These are phyloP conservation scores for Leuciscus waleckii DNA, from an alignment of 2,797 vertebrate species.

Conservation along the genomic window DNA sequence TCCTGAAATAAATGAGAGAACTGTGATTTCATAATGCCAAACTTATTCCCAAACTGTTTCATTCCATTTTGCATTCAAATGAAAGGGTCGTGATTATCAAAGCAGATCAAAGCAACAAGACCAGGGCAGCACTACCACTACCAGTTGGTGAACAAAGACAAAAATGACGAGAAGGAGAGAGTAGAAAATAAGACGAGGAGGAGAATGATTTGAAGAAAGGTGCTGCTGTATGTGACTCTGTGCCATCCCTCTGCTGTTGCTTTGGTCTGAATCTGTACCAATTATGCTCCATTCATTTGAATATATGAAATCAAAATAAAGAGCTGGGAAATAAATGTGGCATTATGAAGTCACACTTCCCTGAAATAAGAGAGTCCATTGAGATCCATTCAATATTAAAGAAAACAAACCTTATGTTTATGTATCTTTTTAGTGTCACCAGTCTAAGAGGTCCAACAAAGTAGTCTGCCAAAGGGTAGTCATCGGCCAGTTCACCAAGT, in stretches of 20 bases:
- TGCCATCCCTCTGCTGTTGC: not conserved
- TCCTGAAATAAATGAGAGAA: no score
- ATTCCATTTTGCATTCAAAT: no score
- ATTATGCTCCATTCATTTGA: constrained; percentile 6
- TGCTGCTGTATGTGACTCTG: constrained; percentile 5
- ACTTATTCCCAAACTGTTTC: no score
- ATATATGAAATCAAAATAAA: constrained; percentile 3
- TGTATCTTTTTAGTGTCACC: constrained; percentile 35
- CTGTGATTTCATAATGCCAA: no score
- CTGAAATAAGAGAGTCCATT: not conserved
- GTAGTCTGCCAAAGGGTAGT: constrained; percentile 39
- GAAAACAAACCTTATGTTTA: constrained; percentile 28
- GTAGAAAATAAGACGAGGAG: not conserved
- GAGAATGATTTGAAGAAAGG: constrained; percentile 3
- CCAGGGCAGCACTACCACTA: not conserved
- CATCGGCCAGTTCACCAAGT: constrained; percentile 9
- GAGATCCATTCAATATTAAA: constrained; percentile 2
- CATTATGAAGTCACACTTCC: constrained; percentile 4
- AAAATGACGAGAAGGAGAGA: not conserved
- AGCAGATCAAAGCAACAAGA: no score
- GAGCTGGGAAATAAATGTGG: not conserved
- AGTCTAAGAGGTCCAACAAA: constrained; percentile 38
- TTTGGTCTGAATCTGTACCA: not conserved
- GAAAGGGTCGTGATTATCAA: no score
- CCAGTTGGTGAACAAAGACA: not conserved